Conservation (phyloP, 2,113 vertebrate genomes). For the Sturnira hondurensis region DNA sequence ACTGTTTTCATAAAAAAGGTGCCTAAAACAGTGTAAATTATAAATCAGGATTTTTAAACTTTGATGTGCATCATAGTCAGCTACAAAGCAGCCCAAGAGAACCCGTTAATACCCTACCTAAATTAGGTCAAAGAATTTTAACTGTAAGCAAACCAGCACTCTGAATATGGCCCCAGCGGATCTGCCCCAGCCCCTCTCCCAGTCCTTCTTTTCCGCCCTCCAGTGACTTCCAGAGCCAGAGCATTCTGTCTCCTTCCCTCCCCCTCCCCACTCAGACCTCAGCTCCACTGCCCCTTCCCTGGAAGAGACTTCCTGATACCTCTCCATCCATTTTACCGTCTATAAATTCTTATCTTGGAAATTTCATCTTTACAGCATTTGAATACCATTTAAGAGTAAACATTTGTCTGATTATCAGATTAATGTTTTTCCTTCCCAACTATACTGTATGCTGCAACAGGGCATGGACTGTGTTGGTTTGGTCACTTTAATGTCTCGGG, state of each 20-base stretch:
- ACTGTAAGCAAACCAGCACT: neutral
- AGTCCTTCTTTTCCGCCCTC: neutral
- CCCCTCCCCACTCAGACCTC: neutral
- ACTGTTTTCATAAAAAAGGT: neutral
- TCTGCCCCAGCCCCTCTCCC: neutral
- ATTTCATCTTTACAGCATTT: neutral
- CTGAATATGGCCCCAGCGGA: neutral
- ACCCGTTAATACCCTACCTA: neutral
- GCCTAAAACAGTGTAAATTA: neutral
- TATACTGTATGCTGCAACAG: neutral
- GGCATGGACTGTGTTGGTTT: neutral
- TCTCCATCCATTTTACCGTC: neutral
- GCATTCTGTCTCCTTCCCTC: neutral
- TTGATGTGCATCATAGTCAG: neutral
- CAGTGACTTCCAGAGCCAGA: neutral
- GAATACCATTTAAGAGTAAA: neutral
- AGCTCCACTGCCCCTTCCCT: neutral
- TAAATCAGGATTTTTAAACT: neutral
- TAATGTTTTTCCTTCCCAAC: neutral
- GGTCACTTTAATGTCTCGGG: neutral
- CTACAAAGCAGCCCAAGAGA: neutral
- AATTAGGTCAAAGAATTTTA: neutral
- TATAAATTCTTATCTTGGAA: neutral
- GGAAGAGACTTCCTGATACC: neutral
- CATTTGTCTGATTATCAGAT: neutral